Conservation (phyloP, 2,113 vertebrate species). For the Jacana jacana region DNA sequence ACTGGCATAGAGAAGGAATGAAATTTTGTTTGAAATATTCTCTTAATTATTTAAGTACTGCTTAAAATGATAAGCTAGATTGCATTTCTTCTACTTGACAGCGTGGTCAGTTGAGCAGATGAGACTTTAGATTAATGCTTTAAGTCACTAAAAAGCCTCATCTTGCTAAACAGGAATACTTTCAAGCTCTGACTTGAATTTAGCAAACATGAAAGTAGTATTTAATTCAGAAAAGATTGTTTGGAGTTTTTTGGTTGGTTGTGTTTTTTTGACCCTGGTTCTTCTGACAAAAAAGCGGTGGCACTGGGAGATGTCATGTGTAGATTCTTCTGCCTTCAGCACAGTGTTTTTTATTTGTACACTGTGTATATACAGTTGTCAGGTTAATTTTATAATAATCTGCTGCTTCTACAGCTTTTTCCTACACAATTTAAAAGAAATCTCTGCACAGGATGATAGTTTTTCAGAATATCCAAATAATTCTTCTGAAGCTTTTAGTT, state of each 20-base stretch:
- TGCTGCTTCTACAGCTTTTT: background rate
- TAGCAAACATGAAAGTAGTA: background rate
- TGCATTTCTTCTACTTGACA: background rate
- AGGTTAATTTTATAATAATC: background rate
- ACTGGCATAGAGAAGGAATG: background rate
- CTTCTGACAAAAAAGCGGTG: background rate
- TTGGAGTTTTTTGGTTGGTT: background rate
- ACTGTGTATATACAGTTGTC: background rate
- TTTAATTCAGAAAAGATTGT: background rate
- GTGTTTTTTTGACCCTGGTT: background rate
- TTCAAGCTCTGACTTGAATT: conserved; percentile 18
- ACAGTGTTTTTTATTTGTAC: no score
- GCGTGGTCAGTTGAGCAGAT: background rate
- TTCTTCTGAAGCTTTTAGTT: background rate
- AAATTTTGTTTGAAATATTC: background rate
- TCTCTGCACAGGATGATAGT: background rate
- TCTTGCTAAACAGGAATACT: background rate
- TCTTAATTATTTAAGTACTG: background rate
- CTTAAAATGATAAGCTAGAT: background rate
- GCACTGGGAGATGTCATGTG: background rate
- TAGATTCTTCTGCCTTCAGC: background rate
- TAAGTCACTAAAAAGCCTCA: background rate
- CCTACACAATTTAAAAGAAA: background rate
- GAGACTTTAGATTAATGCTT: background rate
- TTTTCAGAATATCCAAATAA: background rate